These are phyloP conservation scores for Typhlomys cinereus DNA, from an alignment of 2,113 vertebrate genomes.

Conservation along the genomic window DNA sequence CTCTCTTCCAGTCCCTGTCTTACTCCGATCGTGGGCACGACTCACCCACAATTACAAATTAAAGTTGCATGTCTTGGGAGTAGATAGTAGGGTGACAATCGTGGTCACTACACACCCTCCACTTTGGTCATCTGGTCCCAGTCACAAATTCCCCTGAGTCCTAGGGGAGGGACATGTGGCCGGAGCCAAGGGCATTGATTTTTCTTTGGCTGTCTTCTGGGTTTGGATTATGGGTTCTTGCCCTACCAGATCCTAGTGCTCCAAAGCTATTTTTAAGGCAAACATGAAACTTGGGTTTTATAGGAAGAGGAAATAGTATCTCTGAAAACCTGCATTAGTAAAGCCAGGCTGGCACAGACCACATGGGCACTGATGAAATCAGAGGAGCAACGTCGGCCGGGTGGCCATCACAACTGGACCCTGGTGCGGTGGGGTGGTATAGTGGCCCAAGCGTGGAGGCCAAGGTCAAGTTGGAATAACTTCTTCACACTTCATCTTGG, in stretches of 20 bases:
- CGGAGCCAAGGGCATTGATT: constrained; percentile 2
- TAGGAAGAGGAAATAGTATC: not conserved
- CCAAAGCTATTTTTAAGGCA: constrained; percentile 50
- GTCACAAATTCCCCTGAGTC: not conserved
- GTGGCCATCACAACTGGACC: too few relatives aligned
- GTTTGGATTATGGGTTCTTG: constrained; percentile 15
- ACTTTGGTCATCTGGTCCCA: constrained; percentile 56
- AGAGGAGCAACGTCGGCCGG: not conserved
- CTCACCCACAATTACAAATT: constrained; percentile 65
- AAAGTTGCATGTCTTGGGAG: constrained; percentile 8
- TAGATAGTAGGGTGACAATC: not conserved
- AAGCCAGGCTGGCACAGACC: not conserved
- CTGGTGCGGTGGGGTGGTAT: not conserved
- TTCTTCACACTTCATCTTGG: not conserved
- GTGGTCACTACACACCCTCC: constrained; percentile 4
- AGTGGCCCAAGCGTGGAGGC: not conserved
- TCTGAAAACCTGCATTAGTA: not conserved
- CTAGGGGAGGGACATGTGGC: constrained; percentile 8
- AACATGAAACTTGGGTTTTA: constrained; percentile 27
- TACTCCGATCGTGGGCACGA: constrained; percentile 12
- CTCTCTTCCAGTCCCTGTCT: not conserved
- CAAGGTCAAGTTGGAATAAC: not conserved
- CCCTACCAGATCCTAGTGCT: not conserved
- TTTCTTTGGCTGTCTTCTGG: constrained; percentile 14
- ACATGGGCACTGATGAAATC: not conserved